Evolutionary conservation across 2,797 vertebrate species (phyloP).

Genomic region (Streptopelia turtur): DNA sequence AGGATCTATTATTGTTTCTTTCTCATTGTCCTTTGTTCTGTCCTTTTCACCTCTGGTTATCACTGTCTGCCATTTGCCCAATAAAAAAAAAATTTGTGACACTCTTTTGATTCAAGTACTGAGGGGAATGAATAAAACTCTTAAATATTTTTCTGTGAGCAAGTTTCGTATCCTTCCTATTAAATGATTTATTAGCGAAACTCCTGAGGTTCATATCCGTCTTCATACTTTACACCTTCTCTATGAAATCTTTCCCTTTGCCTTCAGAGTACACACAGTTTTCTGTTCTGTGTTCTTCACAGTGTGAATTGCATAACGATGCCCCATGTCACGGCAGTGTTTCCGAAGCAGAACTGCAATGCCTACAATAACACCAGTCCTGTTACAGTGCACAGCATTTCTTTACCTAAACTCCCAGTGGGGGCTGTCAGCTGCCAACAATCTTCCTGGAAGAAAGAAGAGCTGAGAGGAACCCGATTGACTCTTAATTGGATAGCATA

Average conservation of each 20-base stretch:
- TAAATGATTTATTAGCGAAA: not conserved
- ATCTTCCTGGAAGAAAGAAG: constrained; percentile 11
- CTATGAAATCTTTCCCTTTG: not conserved
- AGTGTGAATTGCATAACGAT: accelerated
- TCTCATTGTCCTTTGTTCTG: not conserved
- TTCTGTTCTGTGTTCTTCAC: not conserved
- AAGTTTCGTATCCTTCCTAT: not conserved
- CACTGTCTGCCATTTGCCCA: not conserved
- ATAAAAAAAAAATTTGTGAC: not conserved
- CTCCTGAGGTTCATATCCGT: not conserved
- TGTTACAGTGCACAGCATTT: not conserved
- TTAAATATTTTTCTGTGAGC: not conserved
- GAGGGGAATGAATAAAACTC: not conserved
- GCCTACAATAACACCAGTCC: not conserved
- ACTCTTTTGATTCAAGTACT: not conserved
- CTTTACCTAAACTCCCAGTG: not conserved
- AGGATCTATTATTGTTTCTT: not conserved
- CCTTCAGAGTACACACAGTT: accelerated
- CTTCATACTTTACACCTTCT: not conserved
- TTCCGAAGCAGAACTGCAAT: not conserved
- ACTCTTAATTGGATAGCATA: constrained; percentile 46
- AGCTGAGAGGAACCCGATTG: constrained; percentile 8
- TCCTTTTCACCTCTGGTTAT: not conserved
- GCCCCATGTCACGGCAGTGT: not conserved
- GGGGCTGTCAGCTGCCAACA: constrained; percentile 11